Percentiles rank a stretch among this genome's conserved stretches.
Evolutionary conservation across 2,113 vertebrate genomes (phyloP).

Genomic region (Mionectes macconnelli): DNA sequence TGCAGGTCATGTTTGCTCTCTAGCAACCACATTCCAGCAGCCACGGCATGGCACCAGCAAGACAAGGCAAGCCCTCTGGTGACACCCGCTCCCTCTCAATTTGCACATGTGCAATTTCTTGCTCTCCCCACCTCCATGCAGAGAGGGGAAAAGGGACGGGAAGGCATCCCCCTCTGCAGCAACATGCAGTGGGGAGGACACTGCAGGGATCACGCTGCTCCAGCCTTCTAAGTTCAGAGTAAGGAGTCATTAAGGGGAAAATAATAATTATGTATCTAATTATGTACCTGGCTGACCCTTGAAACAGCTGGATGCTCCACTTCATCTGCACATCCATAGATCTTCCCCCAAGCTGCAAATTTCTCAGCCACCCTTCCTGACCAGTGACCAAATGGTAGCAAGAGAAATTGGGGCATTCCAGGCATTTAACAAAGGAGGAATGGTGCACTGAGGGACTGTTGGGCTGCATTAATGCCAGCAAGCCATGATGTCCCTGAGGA

Average conservation of each 20-base stretch:
- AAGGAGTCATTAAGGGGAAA: not conserved
- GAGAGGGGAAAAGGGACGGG: not conserved
- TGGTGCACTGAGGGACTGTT: not conserved
- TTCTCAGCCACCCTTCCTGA: not conserved
- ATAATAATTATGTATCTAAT: not conserved
- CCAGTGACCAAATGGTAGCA: not conserved
- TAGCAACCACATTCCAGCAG: constrained; percentile 3
- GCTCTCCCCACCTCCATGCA: not conserved
- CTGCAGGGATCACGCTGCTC: not conserved
- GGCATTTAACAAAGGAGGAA: not conserved
- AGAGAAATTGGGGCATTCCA: not conserved
- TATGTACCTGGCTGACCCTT: not conserved
- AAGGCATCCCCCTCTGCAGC: not conserved
- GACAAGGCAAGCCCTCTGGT: not conserved
- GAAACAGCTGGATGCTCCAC: not conserved
- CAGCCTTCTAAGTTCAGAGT: not conserved
- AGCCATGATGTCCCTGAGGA: not conserved
- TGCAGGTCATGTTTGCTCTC: not conserved
- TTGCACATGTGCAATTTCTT: not conserved
- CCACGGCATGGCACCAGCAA: fast-evolving
- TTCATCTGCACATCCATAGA: not conserved
- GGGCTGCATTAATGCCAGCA: not conserved
- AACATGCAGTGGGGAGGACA: not conserved
- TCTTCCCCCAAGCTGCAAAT: not conserved
- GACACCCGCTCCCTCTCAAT: not conserved